Evolutionary conservation across 2,797 vertebrate species (phyloP), one percentile per base, ranked within the genome.

Genomic region (Karalla daura): DNA sequence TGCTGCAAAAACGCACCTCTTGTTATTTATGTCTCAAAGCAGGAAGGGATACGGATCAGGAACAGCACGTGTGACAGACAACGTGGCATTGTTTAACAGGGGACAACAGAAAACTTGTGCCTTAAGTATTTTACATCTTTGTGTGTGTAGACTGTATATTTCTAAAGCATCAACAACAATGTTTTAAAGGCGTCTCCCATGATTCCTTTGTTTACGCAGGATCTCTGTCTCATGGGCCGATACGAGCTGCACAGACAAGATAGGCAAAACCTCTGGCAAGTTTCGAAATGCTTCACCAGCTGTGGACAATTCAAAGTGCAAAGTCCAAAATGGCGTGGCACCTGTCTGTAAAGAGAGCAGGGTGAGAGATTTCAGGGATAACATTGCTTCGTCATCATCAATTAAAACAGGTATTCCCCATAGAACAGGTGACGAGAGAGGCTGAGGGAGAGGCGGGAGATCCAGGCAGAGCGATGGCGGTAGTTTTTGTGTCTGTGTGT

Each of bases 1-100:
- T 99, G 94, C 91, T 89, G 87, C 82, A 90, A 78, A 70, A 72
- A 87, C 17, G 36, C 12, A 41, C 51, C 59, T 78, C 40, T n/a
- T 55, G 69, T 89, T 83, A 85, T 68, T 80, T 21, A 52, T 13
- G 56, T 59, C 47, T 69, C 36, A 60, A 36, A 44, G 49, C 7
- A 25, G 15, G 12, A 30, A 20, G 21, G 2, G 17, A 32, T 4
- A 9, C 5, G 5, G 25, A 70, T 15, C 1, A 28, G 33, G 23
- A 62, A 30, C 6, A 30, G 17, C 8, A 50, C 36, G 54, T 4
- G 2, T 24, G 49, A 45, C 14, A 65, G 28, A 65, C 46, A 32
- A 62, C 18, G 28, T 18, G 18, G 15, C 43, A 43, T 45, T 1
- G 67, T 40, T 44, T 20, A 11, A 13, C 5, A 59, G 12, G 41